These are phyloP conservation scores for Andrena bucephala DNA, from an alignment of 2,888 invertebrate genomes.

Conservation along the genomic window DNA sequence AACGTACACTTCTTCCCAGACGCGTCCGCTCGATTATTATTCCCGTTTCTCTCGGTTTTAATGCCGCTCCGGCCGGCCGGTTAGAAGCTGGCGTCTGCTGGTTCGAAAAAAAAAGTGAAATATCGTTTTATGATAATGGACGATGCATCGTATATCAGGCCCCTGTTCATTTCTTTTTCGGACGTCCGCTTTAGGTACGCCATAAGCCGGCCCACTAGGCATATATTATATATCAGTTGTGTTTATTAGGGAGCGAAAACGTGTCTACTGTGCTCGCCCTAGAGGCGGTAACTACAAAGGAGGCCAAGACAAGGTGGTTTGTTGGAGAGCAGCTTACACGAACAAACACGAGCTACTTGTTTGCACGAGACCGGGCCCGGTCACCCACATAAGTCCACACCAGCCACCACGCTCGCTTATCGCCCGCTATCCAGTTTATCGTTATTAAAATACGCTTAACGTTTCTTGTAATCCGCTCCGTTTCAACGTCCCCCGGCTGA, in stretches of 20 bases:
- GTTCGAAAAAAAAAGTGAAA: slow-evolving; percentile 51
- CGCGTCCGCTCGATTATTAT: slow-evolving; percentile 37
- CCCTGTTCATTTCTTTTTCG: slow-evolving; percentile 46
- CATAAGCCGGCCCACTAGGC: slow-evolving; percentile 54
- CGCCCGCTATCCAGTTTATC: slow-evolving; percentile 53
- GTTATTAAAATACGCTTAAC: slow-evolving; percentile 57
- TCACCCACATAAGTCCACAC: slow-evolving; percentile 67
- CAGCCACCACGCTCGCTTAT: slow-evolving; percentile 55
- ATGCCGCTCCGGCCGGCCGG: slow-evolving; percentile 18
- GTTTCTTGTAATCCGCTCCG: slow-evolving; percentile 20
- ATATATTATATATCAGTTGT: slow-evolving; percentile 72
- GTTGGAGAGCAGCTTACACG: slow-evolving; percentile 71
- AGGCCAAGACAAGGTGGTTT: slow-evolving; percentile 71
- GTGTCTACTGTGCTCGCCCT: slow-evolving; percentile 70
- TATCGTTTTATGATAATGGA: slow-evolving; percentile 65
- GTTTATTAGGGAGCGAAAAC: slow-evolving; percentile 72
- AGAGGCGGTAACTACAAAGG: slow-evolving; percentile 72
- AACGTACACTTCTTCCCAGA: not conserved
- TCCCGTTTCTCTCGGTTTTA: slow-evolving; percentile 46
- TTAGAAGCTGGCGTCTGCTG: slow-evolving; percentile 18
- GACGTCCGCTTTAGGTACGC: slow-evolving; percentile 57
- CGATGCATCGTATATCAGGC: slow-evolving; percentile 58
- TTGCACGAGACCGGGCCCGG: slow-evolving; percentile 67
- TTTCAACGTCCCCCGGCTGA: slow-evolving; percentile 17
- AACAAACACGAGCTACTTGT: slow-evolving; percentile 74